These are phyloP conservation scores for zebrafish (Danio rerio) DNA, from an alignment of 2,113 vertebrate species.

Conservation along the genomic window DNA sequence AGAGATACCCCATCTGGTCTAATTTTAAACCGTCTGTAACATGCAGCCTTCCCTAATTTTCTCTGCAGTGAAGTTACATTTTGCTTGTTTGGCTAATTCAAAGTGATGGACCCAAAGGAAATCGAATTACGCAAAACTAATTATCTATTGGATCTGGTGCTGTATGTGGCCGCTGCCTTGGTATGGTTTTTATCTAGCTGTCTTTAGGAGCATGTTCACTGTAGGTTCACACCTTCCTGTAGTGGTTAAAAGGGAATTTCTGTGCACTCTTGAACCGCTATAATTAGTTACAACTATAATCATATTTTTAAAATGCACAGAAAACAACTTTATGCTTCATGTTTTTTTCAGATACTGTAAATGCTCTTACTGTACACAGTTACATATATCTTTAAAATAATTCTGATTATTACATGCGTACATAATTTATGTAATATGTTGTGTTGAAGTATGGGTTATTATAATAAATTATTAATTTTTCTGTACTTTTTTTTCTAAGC, in stretches of 20 bases:
- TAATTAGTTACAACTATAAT: neutral
- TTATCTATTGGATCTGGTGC: constrained; percentile 47
- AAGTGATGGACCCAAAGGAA: constrained; percentile 65
- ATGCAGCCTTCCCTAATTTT: constrained; percentile 63
- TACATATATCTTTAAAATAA: neutral
- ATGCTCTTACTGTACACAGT: neutral
- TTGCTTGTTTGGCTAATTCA: constrained; percentile 65
- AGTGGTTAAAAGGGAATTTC: neutral
- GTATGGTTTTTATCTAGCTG: constrained; percentile 14
- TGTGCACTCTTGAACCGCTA: neutral
- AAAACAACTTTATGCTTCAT: neutral
- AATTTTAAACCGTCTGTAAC: constrained; percentile 71
- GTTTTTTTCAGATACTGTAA: neutral
- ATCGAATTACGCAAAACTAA: constrained; percentile 66
- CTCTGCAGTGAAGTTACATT: constrained; percentile 55
- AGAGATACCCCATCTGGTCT: constrained; percentile 73
- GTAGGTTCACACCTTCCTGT: neutral
- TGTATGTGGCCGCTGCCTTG: constrained; percentile 24
- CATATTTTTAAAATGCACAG: neutral
- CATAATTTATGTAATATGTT: neutral
- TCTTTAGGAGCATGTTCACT: constrained; percentile 12
- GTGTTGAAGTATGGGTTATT: neutral
- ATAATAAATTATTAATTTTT: neutral
- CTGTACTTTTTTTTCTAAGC: neutral
- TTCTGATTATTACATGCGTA: neutral